phyloP scores from a whole-genome alignment of 2,797 vertebrate genomes.

The Bryconaethiops microstoma region DNA sequence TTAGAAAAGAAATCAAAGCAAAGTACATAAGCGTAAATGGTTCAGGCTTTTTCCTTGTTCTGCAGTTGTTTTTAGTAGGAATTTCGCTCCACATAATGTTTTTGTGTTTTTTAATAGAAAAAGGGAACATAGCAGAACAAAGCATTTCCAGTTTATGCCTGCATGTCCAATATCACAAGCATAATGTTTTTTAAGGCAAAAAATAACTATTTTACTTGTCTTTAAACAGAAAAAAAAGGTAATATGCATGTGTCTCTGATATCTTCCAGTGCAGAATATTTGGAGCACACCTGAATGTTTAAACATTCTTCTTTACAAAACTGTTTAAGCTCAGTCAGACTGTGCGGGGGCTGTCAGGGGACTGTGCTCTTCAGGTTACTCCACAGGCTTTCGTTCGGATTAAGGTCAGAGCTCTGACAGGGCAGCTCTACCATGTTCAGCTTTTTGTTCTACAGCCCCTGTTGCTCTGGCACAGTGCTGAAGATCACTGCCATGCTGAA shows the following conservation, averaged over 20 bases:
- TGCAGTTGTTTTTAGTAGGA: no score
- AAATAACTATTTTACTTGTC: not conserved
- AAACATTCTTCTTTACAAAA: constrained; percentile 8
- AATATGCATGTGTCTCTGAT: not conserved
- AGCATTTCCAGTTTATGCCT: not conserved
- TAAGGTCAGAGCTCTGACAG: constrained; percentile 37
- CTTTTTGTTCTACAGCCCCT: constrained; percentile 34
- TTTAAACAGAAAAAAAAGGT: no score
- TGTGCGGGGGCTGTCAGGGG: not conserved
- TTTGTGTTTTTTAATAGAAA: not conserved
- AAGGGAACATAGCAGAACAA: not conserved
- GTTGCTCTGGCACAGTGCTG: constrained; percentile 17
- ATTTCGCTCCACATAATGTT: no score
- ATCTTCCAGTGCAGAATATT: not conserved
- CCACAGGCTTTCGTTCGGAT: constrained; percentile 34
- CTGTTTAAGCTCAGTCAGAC: not conserved
- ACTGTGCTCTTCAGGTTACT: constrained; percentile 16
- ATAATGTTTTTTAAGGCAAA: not conserved
- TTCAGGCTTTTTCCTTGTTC: no score
- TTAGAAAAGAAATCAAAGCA: no score
- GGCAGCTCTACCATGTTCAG: not conserved
- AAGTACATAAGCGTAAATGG: no score
- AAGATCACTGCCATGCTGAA: not conserved
- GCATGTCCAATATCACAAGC: not conserved
- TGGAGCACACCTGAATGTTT: not conserved